Evolutionary conservation across 2,888 invertebrate genomes (phyloP).

Genomic region (Thecophora atra): DNA sequence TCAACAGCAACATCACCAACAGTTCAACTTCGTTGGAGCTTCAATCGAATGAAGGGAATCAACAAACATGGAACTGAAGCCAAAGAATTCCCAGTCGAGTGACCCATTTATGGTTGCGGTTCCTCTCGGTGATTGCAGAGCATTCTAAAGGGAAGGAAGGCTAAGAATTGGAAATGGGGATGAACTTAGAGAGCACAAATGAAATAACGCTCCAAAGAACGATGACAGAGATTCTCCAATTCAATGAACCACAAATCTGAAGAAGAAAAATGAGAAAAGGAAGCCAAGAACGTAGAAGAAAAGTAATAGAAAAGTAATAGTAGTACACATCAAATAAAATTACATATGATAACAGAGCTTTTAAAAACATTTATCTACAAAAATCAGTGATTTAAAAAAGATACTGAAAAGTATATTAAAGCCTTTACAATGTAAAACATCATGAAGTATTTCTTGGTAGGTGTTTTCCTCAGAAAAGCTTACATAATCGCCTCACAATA

Average conservation of each 20-base stretch:
- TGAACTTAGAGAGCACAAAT: no score
- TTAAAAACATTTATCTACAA: no score
- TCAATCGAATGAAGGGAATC: neutral
- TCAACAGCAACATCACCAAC: neutral
- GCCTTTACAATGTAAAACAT: neutral
- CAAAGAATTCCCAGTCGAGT: conserved; percentile 63
- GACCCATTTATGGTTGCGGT: conserved; percentile 58
- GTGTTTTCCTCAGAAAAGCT: neutral
- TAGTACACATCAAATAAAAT: conserved; percentile 9
- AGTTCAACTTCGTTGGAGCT: neutral
- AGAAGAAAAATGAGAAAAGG: conserved; percentile 6
- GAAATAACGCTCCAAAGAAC: no score
- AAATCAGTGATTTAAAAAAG: no score
- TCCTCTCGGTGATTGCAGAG: no score
- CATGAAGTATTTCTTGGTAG: neutral
- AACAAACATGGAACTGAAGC: conserved; percentile 16
- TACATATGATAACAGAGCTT: no score
- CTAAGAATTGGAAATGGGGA: neutral
- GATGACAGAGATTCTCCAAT: no score
- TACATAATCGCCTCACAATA: neutral
- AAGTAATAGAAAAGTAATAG: neutral
- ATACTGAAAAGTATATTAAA: no score
- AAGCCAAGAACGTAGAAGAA: neutral
- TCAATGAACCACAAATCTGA: neutral
- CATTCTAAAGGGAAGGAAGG: no score